Evolutionary conservation across 2,888 invertebrate genomes (phyloP), one percentile per base, ranked within the genome.

Genomic region (Eilema caniola): DNA sequence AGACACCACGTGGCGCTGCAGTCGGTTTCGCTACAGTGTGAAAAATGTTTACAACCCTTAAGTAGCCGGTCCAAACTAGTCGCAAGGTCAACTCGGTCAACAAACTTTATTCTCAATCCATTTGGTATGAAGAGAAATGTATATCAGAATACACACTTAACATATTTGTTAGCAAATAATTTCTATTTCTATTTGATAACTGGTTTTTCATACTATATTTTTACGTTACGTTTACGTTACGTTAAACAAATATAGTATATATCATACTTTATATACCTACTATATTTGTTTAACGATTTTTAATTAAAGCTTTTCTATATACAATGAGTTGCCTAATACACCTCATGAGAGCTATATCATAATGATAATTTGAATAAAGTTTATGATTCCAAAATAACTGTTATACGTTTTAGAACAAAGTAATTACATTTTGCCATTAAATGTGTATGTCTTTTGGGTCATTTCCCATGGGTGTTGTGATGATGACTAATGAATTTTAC

Each of bases 391-490:
- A 41, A 47, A 63, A 63, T 63, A 3, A 33, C 61, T 61, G n/a
- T n/a, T 28, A 61, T n/a, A 31, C n/a, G 11, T 33, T 10, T n/a
- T 5, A 61, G 16, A 31, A 14, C 20, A 31, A 20, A 16, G 8
- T 28, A n/a, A 31, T 61, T 61, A 33, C 61, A 61, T 53, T 61
- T 59, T 61, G 33, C 61, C n/a, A 61, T 31, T 31, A 61, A 28
- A 61, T 31, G 11, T n/a, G 28, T 31, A 61, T 59, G n/a, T 61
- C 28, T 61, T 28, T 31, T 33, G 11, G 16, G n/a, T 10, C 33
- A 23, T 31, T 53, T 31, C 65, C 57, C 65, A 57, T 56, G 24
- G 57, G 65, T 57, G 23, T 16, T 65, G 57, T 65, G 24, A 56
- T 23, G 37, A 24, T 59, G 59, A 59, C 25, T 59, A 59, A 59